These are phyloP conservation scores for Rhagophthalmus giganteus DNA, from an alignment of 2,888 invertebrate genomes.

Conservation along the genomic window DNA sequence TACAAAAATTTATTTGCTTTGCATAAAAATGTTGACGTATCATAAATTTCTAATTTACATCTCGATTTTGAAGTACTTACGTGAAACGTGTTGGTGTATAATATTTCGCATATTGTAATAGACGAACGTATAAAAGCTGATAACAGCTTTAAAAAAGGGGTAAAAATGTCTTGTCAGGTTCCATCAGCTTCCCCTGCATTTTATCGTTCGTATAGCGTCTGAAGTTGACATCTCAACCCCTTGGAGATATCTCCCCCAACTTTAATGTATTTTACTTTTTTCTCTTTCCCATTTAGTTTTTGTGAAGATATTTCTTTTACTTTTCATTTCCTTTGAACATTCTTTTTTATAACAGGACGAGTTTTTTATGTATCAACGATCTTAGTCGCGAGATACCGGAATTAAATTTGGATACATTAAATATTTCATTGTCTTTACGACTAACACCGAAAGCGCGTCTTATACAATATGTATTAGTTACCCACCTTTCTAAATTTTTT, in stretches of 20 bases:
- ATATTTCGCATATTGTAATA: too few species aligned
- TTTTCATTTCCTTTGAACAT: slow-evolving; percentile 25
- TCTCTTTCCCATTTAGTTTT: slow-evolving; percentile 20
- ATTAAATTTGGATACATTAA: slow-evolving; percentile 5
- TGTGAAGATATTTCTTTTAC: slow-evolving; percentile 22
- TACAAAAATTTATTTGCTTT: too few species aligned
- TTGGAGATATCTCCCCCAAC: slow-evolving; percentile 35
- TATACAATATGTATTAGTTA: too few species aligned
- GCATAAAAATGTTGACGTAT: too few species aligned
- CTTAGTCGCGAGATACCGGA: slow-evolving; percentile 6
- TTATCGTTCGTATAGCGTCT: slow-evolving; percentile 33
- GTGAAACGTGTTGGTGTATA: too few species aligned
- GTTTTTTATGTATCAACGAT: slow-evolving; percentile 9
- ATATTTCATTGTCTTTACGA: too few species aligned
- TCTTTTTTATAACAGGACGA: slow-evolving; percentile 10
- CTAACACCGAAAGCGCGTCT: too few species aligned
- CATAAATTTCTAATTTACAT: too few species aligned
- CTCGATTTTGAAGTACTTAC: too few species aligned
- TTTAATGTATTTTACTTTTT: slow-evolving; percentile 34
- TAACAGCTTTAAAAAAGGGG: slow-evolving; percentile 37
- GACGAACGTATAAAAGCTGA: slow-evolving; percentile 10
- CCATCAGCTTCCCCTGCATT: slow-evolving; percentile 36
- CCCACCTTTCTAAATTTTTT: too few species aligned
- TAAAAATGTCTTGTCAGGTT: slow-evolving; percentile 43
- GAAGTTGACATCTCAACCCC: slow-evolving; percentile 37